phyloP scores from a whole-genome alignment of 2,113 vertebrate species.

The Tragelaphus buxtoni region DNA sequence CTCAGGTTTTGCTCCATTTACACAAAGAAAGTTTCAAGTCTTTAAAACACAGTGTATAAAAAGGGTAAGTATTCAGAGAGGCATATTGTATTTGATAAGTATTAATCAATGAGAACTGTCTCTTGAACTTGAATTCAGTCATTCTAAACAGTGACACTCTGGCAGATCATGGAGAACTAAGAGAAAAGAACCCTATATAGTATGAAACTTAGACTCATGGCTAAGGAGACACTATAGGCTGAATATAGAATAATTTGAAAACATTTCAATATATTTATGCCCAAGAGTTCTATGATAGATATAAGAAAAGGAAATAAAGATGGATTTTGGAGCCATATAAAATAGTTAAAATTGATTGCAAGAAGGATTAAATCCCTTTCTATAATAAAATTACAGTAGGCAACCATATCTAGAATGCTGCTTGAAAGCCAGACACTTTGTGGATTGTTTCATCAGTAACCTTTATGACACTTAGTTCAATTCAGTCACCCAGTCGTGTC shows the following conservation, averaged over 20 bases:
- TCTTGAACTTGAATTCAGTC: not conserved
- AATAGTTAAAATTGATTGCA: not conserved
- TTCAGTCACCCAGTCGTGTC: too few relatives aligned
- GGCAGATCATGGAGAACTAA: too few relatives aligned
- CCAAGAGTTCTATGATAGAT: not conserved
- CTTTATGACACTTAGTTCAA: not conserved
- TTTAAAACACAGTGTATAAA: not conserved
- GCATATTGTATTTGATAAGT: not conserved
- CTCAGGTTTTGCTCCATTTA: not conserved
- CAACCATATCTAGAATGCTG: not conserved
- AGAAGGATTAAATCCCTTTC: not conserved
- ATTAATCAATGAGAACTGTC: not conserved
- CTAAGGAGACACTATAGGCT: not conserved
- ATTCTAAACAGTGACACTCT: not conserved
- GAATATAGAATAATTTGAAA: not conserved
- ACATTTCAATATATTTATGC: not conserved
- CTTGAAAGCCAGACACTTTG: not conserved
- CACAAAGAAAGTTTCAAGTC: not conserved
- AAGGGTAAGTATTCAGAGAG: not conserved
- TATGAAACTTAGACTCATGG: not conserved
- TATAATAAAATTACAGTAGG: not conserved
- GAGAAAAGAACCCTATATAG: not conserved
- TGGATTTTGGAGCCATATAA: not conserved
- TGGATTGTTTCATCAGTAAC: not conserved
- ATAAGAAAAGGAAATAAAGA: not conserved